Conservation (phyloP, 2,113 vertebrate species). For the Raja brachyura region DNA sequence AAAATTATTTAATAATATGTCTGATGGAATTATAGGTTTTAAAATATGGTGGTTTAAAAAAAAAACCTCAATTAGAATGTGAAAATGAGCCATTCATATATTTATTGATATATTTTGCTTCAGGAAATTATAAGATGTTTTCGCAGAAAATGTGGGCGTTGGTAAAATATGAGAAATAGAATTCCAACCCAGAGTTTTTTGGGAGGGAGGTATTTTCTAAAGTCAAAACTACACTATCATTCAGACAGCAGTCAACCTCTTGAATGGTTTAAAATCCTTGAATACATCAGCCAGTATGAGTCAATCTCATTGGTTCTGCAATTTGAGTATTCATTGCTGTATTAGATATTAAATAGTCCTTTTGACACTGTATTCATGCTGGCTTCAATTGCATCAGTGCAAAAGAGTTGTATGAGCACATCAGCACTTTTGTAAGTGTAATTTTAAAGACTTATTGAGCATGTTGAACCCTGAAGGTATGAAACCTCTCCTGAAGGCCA, state of each 20-base stretch:
- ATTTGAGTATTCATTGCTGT: not conserved
- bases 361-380: not conserved
- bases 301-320: not conserved
- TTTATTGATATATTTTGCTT: not conserved
- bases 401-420: not conserved
- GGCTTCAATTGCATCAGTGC: not conserved
- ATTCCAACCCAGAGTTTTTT: not conserved
- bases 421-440: slow-evolving; percentile 4
- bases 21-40: not conserved
- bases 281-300: not conserved
- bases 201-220: not conserved
- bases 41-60: not conserved
- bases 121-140: not conserved
- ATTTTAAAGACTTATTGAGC: not conserved
- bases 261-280: not conserved
- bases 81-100: too few relatives aligned
- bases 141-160: not conserved
- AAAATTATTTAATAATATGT: not conserved
- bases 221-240: not conserved
- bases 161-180: not conserved
- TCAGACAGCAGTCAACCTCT: slow-evolving; percentile 1
- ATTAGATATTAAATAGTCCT: not conserved
- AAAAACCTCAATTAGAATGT: not conserved
- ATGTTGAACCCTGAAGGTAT: not conserved
- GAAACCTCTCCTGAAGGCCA: not conserved